Conservation (phyloP, 2,888 invertebrate species). For the Ochropleura leucogaster region DNA sequence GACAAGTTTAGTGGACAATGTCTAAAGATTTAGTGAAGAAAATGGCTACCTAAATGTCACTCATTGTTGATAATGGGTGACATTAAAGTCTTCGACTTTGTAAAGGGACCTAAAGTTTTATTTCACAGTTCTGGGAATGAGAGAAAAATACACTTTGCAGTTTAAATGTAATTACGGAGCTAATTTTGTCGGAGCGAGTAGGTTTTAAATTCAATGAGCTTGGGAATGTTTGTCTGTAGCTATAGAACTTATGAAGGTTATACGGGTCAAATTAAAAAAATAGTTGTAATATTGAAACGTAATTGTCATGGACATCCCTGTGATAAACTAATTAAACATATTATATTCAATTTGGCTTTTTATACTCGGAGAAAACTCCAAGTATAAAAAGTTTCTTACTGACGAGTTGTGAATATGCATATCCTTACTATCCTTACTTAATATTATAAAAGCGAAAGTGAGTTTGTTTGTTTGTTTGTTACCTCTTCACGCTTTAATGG, state of each 20-base stretch:
- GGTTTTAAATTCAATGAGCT: conserved; percentile 42
- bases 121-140: conserved; percentile 39
- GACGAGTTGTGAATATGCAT: neutral
- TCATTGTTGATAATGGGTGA: conserved; percentile 51
- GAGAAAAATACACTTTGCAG: conserved; percentile 51
- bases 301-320: neutral
- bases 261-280: neutral
- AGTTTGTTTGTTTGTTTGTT: too few relatives aligned
- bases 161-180: conserved; percentile 47
- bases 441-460: too few relatives aligned
- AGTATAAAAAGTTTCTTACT: neutral
- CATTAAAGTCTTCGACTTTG: conserved; percentile 48
- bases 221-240: conserved; percentile 22
- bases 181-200: conserved; percentile 35
- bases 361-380: neutral
- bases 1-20: conserved; percentile 46
- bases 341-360: neutral
- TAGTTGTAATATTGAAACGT: too few relatives aligned
- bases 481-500: too few relatives aligned
- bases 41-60: conserved; percentile 47
- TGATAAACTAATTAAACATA: neutral
- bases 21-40: conserved; percentile 41
- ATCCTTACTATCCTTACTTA: too few relatives aligned
- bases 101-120: conserved; percentile 51
- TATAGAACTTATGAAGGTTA: neutral